Conservation (phyloP, 1,140 invertebrate genomes). For the Phenacoccus solenopsis region DNA sequence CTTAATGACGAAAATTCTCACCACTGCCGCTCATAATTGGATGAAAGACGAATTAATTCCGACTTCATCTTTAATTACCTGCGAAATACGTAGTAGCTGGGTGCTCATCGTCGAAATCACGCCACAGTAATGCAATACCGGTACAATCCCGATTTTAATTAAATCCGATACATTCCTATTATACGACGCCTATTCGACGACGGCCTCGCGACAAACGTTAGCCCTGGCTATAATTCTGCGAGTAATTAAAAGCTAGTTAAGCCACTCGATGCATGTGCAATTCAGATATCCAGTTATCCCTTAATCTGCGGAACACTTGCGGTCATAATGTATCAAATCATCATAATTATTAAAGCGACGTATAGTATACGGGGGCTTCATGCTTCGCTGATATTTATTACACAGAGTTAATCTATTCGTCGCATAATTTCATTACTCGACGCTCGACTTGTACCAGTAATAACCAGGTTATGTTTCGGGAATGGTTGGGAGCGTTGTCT, state of each 20-base stretch:
- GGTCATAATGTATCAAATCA: slow-evolving; percentile 2
- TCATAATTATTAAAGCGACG: neutral
- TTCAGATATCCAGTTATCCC: neutral
- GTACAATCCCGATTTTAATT: neutral
- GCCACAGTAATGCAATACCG: neutral
- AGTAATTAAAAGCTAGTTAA: slow-evolving; percentile 3
- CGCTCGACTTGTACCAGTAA: no score
- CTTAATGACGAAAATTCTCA: no score
- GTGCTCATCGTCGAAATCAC: neutral
- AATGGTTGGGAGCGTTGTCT: no score
- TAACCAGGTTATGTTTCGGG: no score
- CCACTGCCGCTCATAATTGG: neutral
- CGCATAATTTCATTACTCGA: neutral
- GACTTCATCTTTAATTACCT: neutral
- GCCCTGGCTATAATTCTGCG: neutral
- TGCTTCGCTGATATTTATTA: slow-evolving; percentile 2
- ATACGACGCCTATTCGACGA: neutral
- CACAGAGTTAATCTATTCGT: neutral
- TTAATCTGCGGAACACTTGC: slow-evolving; percentile 1
- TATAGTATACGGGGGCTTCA: neutral
- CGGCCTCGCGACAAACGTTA: neutral
- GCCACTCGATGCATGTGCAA: neutral
- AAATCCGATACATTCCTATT: neutral
- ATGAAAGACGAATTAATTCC: neutral
- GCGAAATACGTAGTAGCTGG: neutral